Evolutionary conservation across 2,113 vertebrate species (phyloP), one percentile per base, ranked within the genome.

Genomic region (Prunella fulvescens): DNA sequence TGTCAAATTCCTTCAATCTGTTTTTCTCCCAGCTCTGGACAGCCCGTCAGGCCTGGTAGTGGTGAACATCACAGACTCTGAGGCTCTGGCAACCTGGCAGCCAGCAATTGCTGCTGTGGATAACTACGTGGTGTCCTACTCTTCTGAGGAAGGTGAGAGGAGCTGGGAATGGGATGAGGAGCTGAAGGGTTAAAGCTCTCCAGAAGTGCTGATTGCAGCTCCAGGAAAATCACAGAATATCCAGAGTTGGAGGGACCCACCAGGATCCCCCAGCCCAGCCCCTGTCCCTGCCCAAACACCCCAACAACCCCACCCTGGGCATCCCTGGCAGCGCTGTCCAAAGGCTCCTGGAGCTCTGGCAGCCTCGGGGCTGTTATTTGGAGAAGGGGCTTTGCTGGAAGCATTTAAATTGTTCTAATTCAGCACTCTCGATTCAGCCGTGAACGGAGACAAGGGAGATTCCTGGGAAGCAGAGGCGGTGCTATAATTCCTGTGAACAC

Each of bases 41-140:
- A 99, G 98, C 73, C 99, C 99, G 0, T 99, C 99, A 17, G 98
- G 98, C 54, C 97, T 99, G 48, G 97, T 96, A 11, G 98, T 98
- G 37, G 93, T 99, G 83, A 99, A 99, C 94, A 98, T 99, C 97
- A 99, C 99, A 0, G 99, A 99, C 73, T 98, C 98, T 0, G 98
- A 98, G 84, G 99, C 99, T 54, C 85, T 99, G 96, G 98, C 99
- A 44, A 97, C 98, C 48, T 99, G 99, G 99, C 99, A 99, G 95
- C 99, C 99, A 1, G 98, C 99, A 69, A 99, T 99, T 7, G 99
- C 99, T 24, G 98, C 99, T 0, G 98, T 99, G 72, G 99, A 99
- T 18, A 98, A 98, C 61, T 99, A 99, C 0, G 92, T 99, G 85
- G 98, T 99, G 97, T 99, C 99, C 83, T 99, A 99, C 76, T 96